phyloP scores from a whole-genome alignment of 2,888 invertebrate species.

The Sycophila texana region DNA sequence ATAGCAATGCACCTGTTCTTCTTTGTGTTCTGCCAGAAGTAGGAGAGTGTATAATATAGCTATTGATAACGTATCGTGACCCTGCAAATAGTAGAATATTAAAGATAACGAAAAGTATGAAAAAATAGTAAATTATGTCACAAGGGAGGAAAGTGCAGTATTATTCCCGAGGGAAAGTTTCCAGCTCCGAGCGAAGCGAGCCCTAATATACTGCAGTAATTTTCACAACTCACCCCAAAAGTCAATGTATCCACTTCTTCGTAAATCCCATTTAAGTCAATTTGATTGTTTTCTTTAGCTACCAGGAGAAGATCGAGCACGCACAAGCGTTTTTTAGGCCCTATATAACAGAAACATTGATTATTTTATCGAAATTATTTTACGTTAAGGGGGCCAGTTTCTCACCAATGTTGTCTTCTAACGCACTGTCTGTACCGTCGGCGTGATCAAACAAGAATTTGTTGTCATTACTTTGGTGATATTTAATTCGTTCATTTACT shows the following conservation, averaged over 20 bases:
- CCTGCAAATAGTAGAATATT: constrained; percentile 69
- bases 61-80: constrained; percentile 81
- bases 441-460: constrained; percentile 43
- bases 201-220: no score
- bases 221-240: constrained; percentile 57
- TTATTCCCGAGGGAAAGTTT: no score
- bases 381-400: no score
- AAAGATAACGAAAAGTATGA: no score
- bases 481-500: constrained; percentile 50
- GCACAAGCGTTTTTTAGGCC: constrained; percentile 60
- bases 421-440: neutral
- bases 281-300: constrained; percentile 60
- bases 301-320: constrained; percentile 69
- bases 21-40: constrained; percentile 76
- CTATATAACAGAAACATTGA: constrained; percentile 2
- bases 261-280: constrained; percentile 66
- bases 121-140: no score
- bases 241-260: constrained; percentile 71
- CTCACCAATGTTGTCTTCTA: neutral
- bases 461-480: constrained; percentile 45
- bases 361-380: no score
- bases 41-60: constrained; percentile 76
- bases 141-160: no score
- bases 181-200: no score
- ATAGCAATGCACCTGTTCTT: constrained; percentile 66